Base-by-base conservation (phyloP, 2,113 vertebrate species). In the Anguilla rostrata region DNA sequence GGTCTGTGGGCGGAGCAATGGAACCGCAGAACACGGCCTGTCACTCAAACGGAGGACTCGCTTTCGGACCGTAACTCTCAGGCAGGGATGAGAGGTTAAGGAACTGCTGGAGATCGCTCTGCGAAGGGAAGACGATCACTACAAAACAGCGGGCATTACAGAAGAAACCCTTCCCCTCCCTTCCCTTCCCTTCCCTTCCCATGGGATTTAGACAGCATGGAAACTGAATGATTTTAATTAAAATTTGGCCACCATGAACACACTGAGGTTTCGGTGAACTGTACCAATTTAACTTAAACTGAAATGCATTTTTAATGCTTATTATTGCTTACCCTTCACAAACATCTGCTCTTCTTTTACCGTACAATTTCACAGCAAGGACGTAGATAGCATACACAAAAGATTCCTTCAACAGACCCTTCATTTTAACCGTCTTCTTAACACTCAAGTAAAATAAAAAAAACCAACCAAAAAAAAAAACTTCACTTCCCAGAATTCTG, bases 401-500 rank as follows among this genome's bases (percentile, higher is more conserved):
- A 80, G 8, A 80, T 87, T 86, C 89, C 92, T 92, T 57, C 78
- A 90, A 90, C 87, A 87, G 88, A 79, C 83, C 83, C 80, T 86
- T 88, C 75, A 81, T 57, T 66, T 26, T 66, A 66, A 66, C 60
- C 18, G 12, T 60, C 60, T 66, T 26, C 8, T 66, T 5, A 66
- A 66, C 60, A 4, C 22, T 66, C 60, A 66, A 22, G 4, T 26
- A 5, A 66, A 22, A 66, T 5, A 22, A 34, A 34, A 34, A 3
- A 26, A 20, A 63, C 7, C 49, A 53, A 53, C 5, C 5, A 14
- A 63, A 26, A 22, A 66, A 26, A 66, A 75, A 75, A 75, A 75
- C 71, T 75, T 75, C 2, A 75, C 12, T 90, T 89, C 88, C 91
- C 90, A 94, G 88, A 93, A 92, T 91, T 95, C 94, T 95, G 95